Evolutionary conservation across 2,113 vertebrate species (phyloP).

Genomic region (Pelobates fuscus): DNA sequence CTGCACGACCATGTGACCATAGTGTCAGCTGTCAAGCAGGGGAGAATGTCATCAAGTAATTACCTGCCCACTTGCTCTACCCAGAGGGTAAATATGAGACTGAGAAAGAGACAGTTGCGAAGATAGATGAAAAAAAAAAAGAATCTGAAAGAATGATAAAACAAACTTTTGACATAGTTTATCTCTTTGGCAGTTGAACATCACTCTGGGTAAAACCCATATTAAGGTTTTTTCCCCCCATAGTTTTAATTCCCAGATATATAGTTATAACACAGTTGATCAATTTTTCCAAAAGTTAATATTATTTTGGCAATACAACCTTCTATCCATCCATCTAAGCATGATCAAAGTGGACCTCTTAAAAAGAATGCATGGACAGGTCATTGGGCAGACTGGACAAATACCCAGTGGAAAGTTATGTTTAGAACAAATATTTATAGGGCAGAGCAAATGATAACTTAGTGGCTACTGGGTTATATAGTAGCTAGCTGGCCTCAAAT

Average conservation of each 20-base stretch:
- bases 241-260: background rate
- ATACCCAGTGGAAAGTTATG: too few relatives aligned
- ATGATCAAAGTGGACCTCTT: too few relatives aligned
- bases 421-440: too few relatives aligned
- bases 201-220: too few relatives aligned
- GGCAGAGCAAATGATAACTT: too few relatives aligned
- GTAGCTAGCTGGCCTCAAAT: too few relatives aligned
- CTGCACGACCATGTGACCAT: constrained; percentile 53
- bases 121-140: constrained; percentile 14
- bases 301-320: background rate
- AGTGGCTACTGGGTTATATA: too few relatives aligned
- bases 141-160: constrained; percentile 13
- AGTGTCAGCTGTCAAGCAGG: constrained; percentile 66
- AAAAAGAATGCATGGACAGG: too few relatives aligned
- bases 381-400: too few relatives aligned
- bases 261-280: background rate
- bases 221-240: too few relatives aligned
- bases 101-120: constrained; percentile 22
- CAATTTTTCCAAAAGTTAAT: background rate
- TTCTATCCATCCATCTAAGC: too few relatives aligned
- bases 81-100: constrained; percentile 52
- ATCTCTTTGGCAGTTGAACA: background rate
- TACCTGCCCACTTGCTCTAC: constrained; percentile 53
- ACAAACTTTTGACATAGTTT: constrained; percentile 31
- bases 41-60: constrained; percentile 44